phyloP scores from a whole-genome alignment of 1,140 invertebrate species.

The Zaprionus lachaisei region DNA sequence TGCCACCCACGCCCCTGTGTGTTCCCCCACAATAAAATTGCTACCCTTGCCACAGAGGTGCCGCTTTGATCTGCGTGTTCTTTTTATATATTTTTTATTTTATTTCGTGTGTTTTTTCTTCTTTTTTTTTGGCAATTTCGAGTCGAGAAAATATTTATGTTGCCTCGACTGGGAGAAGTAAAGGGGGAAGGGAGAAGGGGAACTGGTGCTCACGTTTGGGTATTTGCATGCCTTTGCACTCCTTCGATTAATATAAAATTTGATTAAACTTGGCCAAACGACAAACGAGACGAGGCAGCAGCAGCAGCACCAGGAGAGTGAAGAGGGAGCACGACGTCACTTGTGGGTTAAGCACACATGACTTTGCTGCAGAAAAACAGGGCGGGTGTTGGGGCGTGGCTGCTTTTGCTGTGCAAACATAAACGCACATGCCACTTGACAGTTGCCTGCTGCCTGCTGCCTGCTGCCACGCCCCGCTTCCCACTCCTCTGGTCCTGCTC shows the following conservation, averaged over 20 bases:
- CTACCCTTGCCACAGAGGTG: conserved; percentile 37
- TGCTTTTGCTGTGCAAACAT: conserved; percentile 47
- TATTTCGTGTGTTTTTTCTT: conserved; percentile 20
- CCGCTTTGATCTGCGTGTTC: conserved; percentile 34
- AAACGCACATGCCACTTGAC: conserved; percentile 53
- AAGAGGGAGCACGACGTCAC: conserved; percentile 21
- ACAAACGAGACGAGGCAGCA: conserved; percentile 19
- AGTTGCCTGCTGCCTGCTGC: conserved; percentile 31
- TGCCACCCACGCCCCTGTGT: not conserved
- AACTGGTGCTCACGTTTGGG: conserved; percentile 46
- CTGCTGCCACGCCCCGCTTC: conserved; percentile 20
- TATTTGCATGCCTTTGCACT: conserved; percentile 81
- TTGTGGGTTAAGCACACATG: conserved; percentile 81
- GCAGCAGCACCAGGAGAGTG: not conserved
- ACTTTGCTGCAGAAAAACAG: conserved; percentile 49
- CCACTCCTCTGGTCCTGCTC: conserved; percentile 16
- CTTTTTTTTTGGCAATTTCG: conserved; percentile 46
- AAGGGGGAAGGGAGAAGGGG: not conserved
- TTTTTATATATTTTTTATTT: conserved; percentile 25
- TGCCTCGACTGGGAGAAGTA: not conserved
- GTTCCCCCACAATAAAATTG: conserved; percentile 20
- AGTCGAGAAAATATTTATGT: conserved; percentile 54
- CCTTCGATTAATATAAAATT: conserved; percentile 83
- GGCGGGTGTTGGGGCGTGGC: conserved; percentile 52
- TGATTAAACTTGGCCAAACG: conserved; percentile 77